phyloP scores from a whole-genome alignment of 2,888 invertebrate genomes.

The Rotaria magnacalcarata region DNA sequence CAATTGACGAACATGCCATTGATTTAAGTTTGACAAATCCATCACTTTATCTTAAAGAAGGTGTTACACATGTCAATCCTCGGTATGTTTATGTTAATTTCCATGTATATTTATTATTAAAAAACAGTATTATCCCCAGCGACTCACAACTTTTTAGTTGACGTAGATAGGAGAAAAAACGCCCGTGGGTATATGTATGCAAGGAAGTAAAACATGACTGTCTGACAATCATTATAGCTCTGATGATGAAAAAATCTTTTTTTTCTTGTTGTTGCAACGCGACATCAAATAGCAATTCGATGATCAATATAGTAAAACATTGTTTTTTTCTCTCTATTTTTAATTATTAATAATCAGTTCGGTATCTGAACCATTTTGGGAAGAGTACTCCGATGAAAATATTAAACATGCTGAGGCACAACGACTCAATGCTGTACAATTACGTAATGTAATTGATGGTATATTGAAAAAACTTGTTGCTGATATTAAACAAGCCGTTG shows the following conservation, averaged over 20 bases:
- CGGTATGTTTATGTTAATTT: slow-evolving; percentile 16
- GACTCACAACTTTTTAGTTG: background rate
- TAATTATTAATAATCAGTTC: slow-evolving; percentile 51
- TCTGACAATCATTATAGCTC: background rate
- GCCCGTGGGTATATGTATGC: background rate
- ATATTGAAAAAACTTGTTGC: slow-evolving; percentile 75
- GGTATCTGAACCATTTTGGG: slow-evolving; percentile 58
- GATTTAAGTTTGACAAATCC: slow-evolving; percentile 56
- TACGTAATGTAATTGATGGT: slow-evolving; percentile 74
- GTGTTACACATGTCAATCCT: slow-evolving; percentile 47
- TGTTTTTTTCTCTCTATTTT: no score
- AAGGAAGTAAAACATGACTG: background rate
- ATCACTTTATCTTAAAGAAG: slow-evolving; percentile 52
- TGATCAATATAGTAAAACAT: no score
- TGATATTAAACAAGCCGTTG: slow-evolving; percentile 73
- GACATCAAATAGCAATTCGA: background rate
- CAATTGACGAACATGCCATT: slow-evolving; percentile 66
- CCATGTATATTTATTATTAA: background rate
- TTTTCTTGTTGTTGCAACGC: background rate
- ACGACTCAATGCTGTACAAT: slow-evolving; percentile 56
- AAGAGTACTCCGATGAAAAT: slow-evolving; percentile 57
- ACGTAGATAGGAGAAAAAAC: background rate
- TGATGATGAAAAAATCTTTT: background rate
- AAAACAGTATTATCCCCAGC: background rate
- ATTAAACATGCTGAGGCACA: slow-evolving; percentile 57